Conservation (phyloP, 1,140 invertebrate species). For the Megalonaias nervosa region DNA sequence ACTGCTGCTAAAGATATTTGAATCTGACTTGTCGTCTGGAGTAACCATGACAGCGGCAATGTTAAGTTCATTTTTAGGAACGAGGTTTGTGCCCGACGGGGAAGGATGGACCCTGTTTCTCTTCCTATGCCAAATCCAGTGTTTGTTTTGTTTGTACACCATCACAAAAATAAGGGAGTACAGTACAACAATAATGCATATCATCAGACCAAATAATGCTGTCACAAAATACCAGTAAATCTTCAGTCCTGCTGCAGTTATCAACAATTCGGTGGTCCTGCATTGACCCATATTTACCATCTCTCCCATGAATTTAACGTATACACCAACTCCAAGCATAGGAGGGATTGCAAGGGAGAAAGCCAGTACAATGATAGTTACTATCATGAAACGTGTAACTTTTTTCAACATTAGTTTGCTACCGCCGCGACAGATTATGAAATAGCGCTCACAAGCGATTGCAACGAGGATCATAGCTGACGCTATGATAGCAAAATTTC, state of each 20-base stretch:
- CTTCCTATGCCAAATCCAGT: constrained; percentile 15
- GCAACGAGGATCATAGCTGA: constrained; percentile 54
- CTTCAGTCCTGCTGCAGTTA: constrained; percentile 25
- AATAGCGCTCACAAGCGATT: constrained; percentile 57
- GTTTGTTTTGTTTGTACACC: constrained; percentile 40
- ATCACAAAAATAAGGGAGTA: constrained; percentile 51
- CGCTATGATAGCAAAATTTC: constrained; percentile 44
- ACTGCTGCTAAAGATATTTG: neutral
- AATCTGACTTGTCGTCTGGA: neutral
- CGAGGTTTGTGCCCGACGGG: too few species aligned
- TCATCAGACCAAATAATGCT: constrained; percentile 42
- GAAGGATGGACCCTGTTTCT: neutral
- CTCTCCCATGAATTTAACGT: constrained; percentile 19
- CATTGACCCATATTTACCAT: constrained; percentile 44
- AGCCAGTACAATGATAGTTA: constrained; percentile 37
- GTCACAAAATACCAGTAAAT: constrained; percentile 55
- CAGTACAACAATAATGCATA: constrained; percentile 43
- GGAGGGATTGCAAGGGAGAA: constrained; percentile 43
- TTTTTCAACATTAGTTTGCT: constrained; percentile 28
- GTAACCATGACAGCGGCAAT: too few species aligned
- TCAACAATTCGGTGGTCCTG: constrained; percentile 35
- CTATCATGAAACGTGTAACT: constrained; percentile 35
- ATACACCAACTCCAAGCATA: constrained; percentile 46
- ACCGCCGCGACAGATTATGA: constrained; percentile 45
- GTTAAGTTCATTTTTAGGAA: too few species aligned